Evolutionary conservation across 2,797 vertebrate species (phyloP).

Genomic region (Rhabdomys pumilio): DNA sequence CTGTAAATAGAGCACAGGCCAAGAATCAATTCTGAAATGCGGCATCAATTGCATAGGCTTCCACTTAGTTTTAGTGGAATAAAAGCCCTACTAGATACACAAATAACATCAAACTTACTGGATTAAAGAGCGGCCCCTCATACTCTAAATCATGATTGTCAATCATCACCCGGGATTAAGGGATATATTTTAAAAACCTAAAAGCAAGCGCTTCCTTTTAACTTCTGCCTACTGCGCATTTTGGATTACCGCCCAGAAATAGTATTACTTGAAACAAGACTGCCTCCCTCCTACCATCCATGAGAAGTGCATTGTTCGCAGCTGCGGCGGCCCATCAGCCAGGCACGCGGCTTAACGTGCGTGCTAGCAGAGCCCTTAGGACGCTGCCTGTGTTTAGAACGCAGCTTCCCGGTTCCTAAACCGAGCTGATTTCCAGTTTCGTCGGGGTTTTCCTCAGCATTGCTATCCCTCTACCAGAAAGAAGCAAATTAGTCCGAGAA

Average conservation of each 20-base stretch:
- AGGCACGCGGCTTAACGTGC: slow-evolving; percentile 85
- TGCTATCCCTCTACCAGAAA: slow-evolving; percentile 79
- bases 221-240: slow-evolving; percentile 97
- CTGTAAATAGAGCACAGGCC: slow-evolving; percentile 91
- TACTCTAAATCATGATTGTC: slow-evolving; percentile 99
- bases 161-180: slow-evolving; percentile 99
- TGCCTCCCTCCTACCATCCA: slow-evolving; percentile 95
- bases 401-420: slow-evolving; percentile 84
- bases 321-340: slow-evolving; percentile 82
- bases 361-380: slow-evolving; percentile 79
- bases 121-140: slow-evolving; percentile 99
- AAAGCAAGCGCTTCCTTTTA: slow-evolving; percentile 99
- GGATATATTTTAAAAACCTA: slow-evolving; percentile 99
- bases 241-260: slow-evolving; percentile 93
- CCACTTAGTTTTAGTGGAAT: slow-evolving; percentile 93
- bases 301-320: slow-evolving; percentile 88
- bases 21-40: slow-evolving; percentile 89
- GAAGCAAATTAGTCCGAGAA: slow-evolving; percentile 87
- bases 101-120: slow-evolving; percentile 99
- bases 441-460: slow-evolving; percentile 83
- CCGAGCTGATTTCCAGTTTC: slow-evolving; percentile 87
- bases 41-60: slow-evolving; percentile 91
- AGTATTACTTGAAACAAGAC: slow-evolving; percentile 96
- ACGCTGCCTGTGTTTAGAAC: slow-evolving; percentile 83
- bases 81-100: slow-evolving; percentile 99